A percentile compares a stretch with the other conserved stretches of the same genome.
These are phyloP conservation scores for Drosophila macrospina DNA, from an alignment of 2,888 invertebrate genomes.

Conservation along the genomic window DNA sequence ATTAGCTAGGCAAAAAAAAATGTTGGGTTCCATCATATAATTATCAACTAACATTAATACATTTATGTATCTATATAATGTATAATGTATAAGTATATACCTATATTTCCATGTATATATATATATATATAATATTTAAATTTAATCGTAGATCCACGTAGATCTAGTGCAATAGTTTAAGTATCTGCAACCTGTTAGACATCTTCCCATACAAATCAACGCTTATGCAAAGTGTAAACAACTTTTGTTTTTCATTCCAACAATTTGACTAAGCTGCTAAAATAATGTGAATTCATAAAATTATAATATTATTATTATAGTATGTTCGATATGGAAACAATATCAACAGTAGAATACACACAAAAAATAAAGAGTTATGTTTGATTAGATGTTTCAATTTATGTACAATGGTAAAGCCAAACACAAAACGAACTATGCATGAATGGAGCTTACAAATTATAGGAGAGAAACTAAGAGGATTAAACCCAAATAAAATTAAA, in stretches of 20 bases:
- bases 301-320: not conserved
- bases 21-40: conserved; percentile 44
- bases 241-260: conserved; percentile 40
- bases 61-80: conserved; percentile 48
- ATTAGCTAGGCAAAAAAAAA: conserved; percentile 74
- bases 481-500: too few relatives aligned
- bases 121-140: conserved; percentile 18
- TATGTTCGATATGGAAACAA: conserved; percentile 21
- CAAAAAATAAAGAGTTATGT: conserved; percentile 7
- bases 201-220: conserved; percentile 44
- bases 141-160: conserved; percentile 29
- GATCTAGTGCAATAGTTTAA: conserved; percentile 61
- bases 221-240: conserved; percentile 53
- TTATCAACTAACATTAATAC: conserved; percentile 72
- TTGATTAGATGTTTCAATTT: conserved; percentile 17
- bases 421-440: conserved; percentile 12
- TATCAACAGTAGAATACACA: conserved; percentile 2
- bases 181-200: conserved; percentile 54
- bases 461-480: conserved; percentile 34
- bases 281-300: conserved; percentile 8
- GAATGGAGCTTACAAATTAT: conserved; percentile 35
- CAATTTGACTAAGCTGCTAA: conserved; percentile 71
- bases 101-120: conserved; percentile 34
- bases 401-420: conserved; percentile 41
- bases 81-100: conserved; percentile 32